Base-by-base conservation (phyloP, 2,113 vertebrate genomes). In the Dasyornis broadbenti region DNA sequence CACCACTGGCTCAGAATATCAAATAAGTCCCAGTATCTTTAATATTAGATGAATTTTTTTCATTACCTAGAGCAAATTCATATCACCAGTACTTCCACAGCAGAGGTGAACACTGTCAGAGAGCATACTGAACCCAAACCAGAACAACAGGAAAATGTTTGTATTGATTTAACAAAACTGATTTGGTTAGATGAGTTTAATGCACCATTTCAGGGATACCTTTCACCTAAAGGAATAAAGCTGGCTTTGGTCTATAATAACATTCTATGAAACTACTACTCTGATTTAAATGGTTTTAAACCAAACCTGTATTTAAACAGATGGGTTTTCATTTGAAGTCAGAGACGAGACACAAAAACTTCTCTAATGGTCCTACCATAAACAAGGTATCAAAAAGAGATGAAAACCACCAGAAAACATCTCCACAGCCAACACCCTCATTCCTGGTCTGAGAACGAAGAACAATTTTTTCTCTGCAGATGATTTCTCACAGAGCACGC, bases 1-100 rank as follows among this genome's bases (percentile, higher is more conserved):
- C 82, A 70, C 79, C 72, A n/a, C 79, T 68, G 82, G 60, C 52
- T 90, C 76, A 84, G 94, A 92, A 93, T 81, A 94, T 73, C 82
- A 96, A 92, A 61, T 86, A 77, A 70, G 21, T 42, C 88, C 61
- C 30, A 53, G 11, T 50, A 84, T 35, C 92, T 93, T 86, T 83
- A 88, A 81, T 60, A 75, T 66, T 81, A 52, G 44, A 87, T 85
- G 81, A 39, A 23, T 42, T 84, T 76, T 73, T 93, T 83, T 33
- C 49, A 60, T 89, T 49, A 49, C 49, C 44, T 53, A 42, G 63
- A 92, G 64, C 40, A 75, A 93, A 94, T 89, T 71, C n/a, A 6
- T 37, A 42, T 12, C 60, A 71, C 11, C 68, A 44, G 54, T 9
- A 13, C 26, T 57, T 90, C 54, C 66, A 63, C 2, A 70, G 80